A percentile compares a stretch with the other conserved stretches of the same genome.
These are phyloP conservation scores for Trogon melanurus DNA, from an alignment of 2,113 vertebrate species.

Conservation along the genomic window DNA sequence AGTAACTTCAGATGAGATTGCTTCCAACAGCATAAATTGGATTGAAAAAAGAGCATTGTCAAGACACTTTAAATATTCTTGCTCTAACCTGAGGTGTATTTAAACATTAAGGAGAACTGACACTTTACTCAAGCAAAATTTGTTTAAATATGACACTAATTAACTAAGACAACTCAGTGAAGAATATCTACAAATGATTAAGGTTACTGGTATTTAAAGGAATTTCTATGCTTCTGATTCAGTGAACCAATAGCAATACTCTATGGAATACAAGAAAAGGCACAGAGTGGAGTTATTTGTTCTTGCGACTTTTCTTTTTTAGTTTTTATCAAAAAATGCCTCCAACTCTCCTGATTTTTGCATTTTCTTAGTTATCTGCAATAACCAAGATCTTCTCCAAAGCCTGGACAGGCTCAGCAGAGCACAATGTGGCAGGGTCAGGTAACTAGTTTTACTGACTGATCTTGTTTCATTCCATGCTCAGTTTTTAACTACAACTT, in stretches of 20 bases:
- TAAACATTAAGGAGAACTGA: neutral
- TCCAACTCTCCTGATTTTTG: neutral
- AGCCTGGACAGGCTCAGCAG: neutral
- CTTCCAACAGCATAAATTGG: neutral
- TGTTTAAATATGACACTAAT: neutral
- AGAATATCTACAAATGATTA: neutral
- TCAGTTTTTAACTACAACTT: neutral
- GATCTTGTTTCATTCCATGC: neutral
- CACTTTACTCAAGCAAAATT: neutral
- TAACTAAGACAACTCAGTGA: neutral
- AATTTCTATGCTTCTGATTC: neutral
- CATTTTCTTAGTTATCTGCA: neutral
- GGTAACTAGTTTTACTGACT: neutral
- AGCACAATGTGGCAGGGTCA: neutral
- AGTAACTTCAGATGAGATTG: neutral
- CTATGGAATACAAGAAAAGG: neutral
- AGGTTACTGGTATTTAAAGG: neutral
- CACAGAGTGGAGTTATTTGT: neutral
- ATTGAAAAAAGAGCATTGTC: neutral
- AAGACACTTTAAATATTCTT: neutral
- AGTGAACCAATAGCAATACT: neutral
- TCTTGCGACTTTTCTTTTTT: neutral
- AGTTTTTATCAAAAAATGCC: neutral
- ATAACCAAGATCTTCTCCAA: neutral
- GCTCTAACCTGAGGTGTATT: neutral